These are phyloP conservation scores for Zophobas morio DNA, from an alignment of 1,140 invertebrate genomes.

Conservation along the genomic window DNA sequence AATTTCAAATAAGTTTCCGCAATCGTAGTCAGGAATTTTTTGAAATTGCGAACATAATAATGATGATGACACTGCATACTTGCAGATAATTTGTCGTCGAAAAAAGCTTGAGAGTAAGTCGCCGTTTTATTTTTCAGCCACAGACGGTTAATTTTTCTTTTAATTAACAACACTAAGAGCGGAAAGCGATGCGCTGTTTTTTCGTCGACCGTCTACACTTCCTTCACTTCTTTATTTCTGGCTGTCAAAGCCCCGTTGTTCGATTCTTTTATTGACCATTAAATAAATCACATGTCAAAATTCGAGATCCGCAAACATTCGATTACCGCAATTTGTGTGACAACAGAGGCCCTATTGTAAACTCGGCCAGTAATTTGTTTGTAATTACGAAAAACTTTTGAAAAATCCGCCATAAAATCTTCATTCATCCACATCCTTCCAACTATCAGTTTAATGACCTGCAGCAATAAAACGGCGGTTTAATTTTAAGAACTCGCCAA, in stretches of 20 bases:
- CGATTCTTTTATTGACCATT: slow-evolving; percentile 19
- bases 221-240: slow-evolving; percentile 3
- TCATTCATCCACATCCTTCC: slow-evolving; percentile 31
- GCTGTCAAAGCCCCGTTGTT: slow-evolving; percentile 26
- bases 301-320: slow-evolving; percentile 10
- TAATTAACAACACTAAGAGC: slow-evolving; percentile 25
- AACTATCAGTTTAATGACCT: slow-evolving; percentile 42
- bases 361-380: background rate
- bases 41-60: too few species aligned
- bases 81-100: too few species aligned
- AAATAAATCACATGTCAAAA: slow-evolving; percentile 14
- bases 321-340: background rate
- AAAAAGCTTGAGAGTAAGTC: background rate
- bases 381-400: slow-evolving; percentile 10
- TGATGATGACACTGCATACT: too few species aligned
- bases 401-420: slow-evolving; percentile 30
- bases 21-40: too few species aligned
- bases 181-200: slow-evolving; percentile 21
- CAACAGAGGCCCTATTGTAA: background rate
- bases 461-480: slow-evolving; percentile 35
- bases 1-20: too few species aligned
- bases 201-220: slow-evolving; percentile 17
- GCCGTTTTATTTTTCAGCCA: slow-evolving; percentile 4
- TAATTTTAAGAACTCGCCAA: slow-evolving; percentile 40
- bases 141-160: slow-evolving; percentile 22